Base-by-base conservation (phyloP, 2,113 vertebrate genomes). In the Pelobates fuscus region DNA sequence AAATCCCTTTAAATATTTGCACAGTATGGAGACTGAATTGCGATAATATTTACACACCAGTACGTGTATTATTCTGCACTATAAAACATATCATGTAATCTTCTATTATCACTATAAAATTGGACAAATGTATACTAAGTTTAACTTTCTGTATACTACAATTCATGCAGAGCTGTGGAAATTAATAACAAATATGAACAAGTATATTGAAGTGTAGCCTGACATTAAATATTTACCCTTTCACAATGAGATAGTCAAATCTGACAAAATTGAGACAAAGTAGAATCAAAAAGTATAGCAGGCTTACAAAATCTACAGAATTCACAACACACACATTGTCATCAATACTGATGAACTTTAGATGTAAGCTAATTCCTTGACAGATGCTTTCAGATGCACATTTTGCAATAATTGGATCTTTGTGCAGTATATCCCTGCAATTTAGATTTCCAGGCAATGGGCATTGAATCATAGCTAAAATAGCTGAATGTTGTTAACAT, bases 341-440 rank as follows among this genome's bases (percentile, higher is more conserved):
- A n/a, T n/a, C n/a, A n/a, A n/a, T n/a, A 69, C 30, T 57, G 27
- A 57, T 69, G 37, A 69, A 26, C 25, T 55, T 68, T 46, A 68
- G 17, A 70, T 58, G 41, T 59, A 41, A 70, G 41, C 14, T 70
- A 37, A 41, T 69, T 41, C 58, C n/a, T 57, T 17, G 14, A 69
- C 52, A 57, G 55, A 70, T 70, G 68, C 32, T 70, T 70, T 70
- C 32, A 59, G 68, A 17, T 70, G 68, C 17, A 60, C 27, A 32
- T 23, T 68, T n/a, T 37, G 8, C 44, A n/a, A 52, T 67, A 67
- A 67, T 67, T 67, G 64, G 43, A 24, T 67, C 25, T 14, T 27
- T 52, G 23, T 41, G 43, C n/a, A n/a, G n/a, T n/a, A n/a, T n/a
- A n/a, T n/a, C n/a, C n/a, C n/a, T n/a, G n/a, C n/a, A n/a, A n/a